A percentile compares a stretch with the other conserved stretches of the same genome.
Evolutionary conservation across 2,797 vertebrate genomes (phyloP).

Genomic region (Sylvilagus floridanus): DNA sequence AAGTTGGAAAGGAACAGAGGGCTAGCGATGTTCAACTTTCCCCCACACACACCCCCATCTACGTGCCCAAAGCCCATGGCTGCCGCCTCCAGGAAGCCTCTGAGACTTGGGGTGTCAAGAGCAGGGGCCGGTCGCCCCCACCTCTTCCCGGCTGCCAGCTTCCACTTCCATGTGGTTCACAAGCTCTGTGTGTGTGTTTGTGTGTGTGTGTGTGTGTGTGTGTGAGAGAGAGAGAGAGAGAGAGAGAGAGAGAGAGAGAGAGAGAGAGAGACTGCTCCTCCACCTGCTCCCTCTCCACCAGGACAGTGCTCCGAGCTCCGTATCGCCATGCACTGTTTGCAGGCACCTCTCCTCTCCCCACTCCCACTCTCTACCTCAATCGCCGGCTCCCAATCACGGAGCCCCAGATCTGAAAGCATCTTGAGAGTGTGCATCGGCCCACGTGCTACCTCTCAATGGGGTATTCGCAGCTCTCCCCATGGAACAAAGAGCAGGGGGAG

Average conservation of each 20-base stretch:
- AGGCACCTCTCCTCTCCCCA: conserved; percentile 25
- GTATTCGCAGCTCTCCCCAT: not conserved
- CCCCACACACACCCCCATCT: not conserved
- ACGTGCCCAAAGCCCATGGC: not conserved
- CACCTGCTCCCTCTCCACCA: conserved; percentile 30
- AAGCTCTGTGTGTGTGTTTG: conserved; percentile 65
- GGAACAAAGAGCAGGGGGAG: not conserved
- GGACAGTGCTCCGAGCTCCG: not conserved
- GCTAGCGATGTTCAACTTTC: not conserved
- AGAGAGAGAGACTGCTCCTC: no score
- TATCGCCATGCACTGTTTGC: conserved; percentile 29
- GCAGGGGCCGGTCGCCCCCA: not conserved
- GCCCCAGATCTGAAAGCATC: conserved; percentile 30
- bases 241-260: no score
- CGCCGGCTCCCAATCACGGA: not conserved
- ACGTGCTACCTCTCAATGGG: not conserved
- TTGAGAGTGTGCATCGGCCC: conserved; percentile 24
- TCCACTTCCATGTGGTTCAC: conserved; percentile 65
- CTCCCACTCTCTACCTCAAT: no score
- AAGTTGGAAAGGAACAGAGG: not conserved
- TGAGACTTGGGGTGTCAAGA: not conserved
- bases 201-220: no score
- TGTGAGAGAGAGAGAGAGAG: no score
- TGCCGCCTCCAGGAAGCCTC: not conserved
- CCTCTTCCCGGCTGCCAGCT: not conserved